Base-by-base conservation (phyloP, 1,140 invertebrate species). In the Zaprionus camerounensis region DNA sequence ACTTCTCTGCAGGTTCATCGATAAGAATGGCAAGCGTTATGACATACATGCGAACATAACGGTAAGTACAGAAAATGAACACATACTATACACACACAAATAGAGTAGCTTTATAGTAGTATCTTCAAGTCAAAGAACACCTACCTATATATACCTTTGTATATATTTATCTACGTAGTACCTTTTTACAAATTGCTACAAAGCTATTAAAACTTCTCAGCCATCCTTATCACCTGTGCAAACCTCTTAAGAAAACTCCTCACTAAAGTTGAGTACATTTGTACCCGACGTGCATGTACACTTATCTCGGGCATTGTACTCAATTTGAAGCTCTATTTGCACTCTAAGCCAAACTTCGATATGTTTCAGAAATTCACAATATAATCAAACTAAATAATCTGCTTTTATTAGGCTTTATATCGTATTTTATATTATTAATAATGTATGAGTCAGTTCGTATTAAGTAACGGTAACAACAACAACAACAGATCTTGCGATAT, bases 31-130 rank as follows among this genome's bases (percentile, higher is more conserved):
- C 88, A 98, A 98, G 94, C 97, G 97, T 94, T 98, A 98, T 93
- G 97, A 98, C 93, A 99, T 99, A 92, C 98, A 98, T 94, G 98
- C 98, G 69, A 99, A 99, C 94, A 99, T 99, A 93, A 99, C 98
- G 93, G 98, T 98, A 95, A 97, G 96, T 95, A 11, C 28, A 41
- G 17, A 55, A n/a, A 61, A 31, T 7, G 7, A 3, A 49, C 9
- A 31, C 11, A 61, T 46, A 58, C 22, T 58, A 15, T 13, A 65
- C 12, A 87, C 56, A 31, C 6, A 44, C 5, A 44, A 13, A 41
- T n/a, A 44, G 2, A n/a, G 15, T 44, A 44, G 38, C 5, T 44
- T n/a, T 44, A 44, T 44, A 17, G n/a, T 46, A 46, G 41, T 58
- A 26, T 76, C 55, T 24, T 46, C 11, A 64, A 61, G 22, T 44